Evolutionary conservation across 1,140 invertebrate genomes (phyloP).

Genomic region (Drosophila paulistorum): DNA sequence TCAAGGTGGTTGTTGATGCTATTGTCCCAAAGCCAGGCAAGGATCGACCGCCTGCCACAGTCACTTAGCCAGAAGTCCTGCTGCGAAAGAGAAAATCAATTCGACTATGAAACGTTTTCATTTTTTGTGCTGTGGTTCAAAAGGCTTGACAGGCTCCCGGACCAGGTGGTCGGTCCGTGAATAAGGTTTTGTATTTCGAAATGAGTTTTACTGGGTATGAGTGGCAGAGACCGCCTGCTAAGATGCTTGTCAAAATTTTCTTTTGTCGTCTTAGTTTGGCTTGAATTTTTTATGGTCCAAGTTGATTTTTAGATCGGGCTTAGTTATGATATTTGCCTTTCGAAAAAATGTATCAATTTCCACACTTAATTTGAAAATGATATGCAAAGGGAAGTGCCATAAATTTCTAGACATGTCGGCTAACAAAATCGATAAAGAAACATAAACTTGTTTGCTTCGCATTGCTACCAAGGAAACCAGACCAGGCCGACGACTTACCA

Average conservation of each 20-base stretch:
- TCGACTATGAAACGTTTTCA: conserved; percentile 50
- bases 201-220: conserved; percentile 18
- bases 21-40: conserved; percentile 20
- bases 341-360: conserved; percentile 68
- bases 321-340: conserved; percentile 15
- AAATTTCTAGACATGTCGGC: conserved; percentile 67
- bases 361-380: conserved; percentile 76
- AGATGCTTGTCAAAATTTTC: conserved; percentile 48
- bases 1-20: conserved; percentile 55
- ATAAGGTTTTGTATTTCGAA: conserved; percentile 11
- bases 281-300: background rate
- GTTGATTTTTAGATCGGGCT: conserved; percentile 1
- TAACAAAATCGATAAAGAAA: conserved; percentile 36
- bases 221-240: conserved; percentile 42
- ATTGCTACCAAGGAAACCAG: conserved; percentile 47
- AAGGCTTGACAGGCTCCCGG: conserved; percentile 55
- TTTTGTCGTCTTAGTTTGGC: conserved; percentile 6
- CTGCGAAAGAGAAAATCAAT: conserved; percentile 51
- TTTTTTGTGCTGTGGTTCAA: conserved; percentile 30
- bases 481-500: conserved; percentile 17
- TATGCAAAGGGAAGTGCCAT: conserved; percentile 75
- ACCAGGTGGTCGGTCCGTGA: conserved; percentile 45
- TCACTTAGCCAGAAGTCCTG: conserved; percentile 68
- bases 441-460: conserved; percentile 56
- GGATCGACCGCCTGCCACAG: conserved; percentile 68